phyloP scores from a whole-genome alignment of 2,888 invertebrate genomes.

The Drosophila borealis region DNA sequence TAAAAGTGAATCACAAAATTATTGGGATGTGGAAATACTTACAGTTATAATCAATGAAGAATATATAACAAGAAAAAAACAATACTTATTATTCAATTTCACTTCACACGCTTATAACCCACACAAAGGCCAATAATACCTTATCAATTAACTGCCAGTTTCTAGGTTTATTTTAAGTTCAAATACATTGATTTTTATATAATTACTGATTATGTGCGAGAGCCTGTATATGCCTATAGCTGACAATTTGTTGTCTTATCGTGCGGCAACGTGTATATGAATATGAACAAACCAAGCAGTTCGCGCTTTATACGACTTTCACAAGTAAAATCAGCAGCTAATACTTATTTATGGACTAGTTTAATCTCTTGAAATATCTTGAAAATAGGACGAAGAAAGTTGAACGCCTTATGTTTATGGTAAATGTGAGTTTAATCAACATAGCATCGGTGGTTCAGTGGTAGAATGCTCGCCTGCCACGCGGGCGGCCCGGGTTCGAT shows the following conservation, averaged over 20 bases:
- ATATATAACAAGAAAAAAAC: not conserved
- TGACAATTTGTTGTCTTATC: slow-evolving; percentile 8
- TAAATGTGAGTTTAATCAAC: too few relatives aligned
- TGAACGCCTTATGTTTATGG: too few relatives aligned
- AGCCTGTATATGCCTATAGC: not conserved
- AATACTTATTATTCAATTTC: slow-evolving; percentile 8
- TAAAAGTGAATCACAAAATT: not conserved
- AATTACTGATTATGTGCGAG: too few relatives aligned
- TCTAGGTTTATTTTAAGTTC: slow-evolving; percentile 15
- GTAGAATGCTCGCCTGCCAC: slow-evolving; percentile 82
- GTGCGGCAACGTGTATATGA: too few relatives aligned
- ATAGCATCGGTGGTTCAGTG: slow-evolving; percentile 76
- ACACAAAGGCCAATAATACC: slow-evolving; percentile 6
- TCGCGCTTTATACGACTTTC: not conserved
- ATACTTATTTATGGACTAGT: not conserved
- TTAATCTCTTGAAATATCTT: not conserved
- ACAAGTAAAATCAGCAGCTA: not conserved
- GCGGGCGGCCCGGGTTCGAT: slow-evolving; percentile 81
- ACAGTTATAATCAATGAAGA: not conserved
- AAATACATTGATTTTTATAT: not conserved
- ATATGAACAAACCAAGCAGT: not conserved
- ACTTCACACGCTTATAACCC: not conserved
- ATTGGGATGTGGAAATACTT: not conserved
- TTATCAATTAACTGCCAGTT: slow-evolving; percentile 28
- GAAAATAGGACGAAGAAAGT: not conserved